phyloP scores from a whole-genome alignment of 2,797 vertebrate genomes.

The Takifugu rubripes region DNA sequence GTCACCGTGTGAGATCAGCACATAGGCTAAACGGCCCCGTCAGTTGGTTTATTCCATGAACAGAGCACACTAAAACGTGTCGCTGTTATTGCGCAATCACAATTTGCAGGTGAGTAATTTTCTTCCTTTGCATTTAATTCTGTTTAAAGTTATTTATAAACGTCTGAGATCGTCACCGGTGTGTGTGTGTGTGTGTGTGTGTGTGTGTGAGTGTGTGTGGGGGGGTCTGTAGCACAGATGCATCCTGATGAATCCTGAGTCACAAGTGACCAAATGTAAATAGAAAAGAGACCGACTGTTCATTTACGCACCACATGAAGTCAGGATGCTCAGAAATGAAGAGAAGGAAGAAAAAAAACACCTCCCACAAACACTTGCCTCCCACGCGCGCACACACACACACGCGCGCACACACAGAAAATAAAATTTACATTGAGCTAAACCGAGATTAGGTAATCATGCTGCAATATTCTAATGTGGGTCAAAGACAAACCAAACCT shows the following conservation, averaged over 20 bases:
- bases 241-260: constrained; percentile 5
- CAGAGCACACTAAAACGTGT: too few species aligned
- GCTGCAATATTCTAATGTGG: constrained; percentile 24
- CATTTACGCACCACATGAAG: constrained; percentile 18
- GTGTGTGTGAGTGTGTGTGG: too few species aligned
- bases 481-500: constrained; percentile 6
- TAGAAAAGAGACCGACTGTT: constrained; percentile 4
- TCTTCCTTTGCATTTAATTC: too few species aligned
- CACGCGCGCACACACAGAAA: constrained; percentile 5
- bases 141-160: too few species aligned
- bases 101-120: too few species aligned
- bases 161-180: too few species aligned
- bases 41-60: too few species aligned
- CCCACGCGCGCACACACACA: constrained; percentile 17
- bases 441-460: constrained; percentile 32
- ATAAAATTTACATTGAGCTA: constrained; percentile 41
- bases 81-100: too few species aligned
- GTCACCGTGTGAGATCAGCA: too few species aligned
- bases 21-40: too few species aligned
- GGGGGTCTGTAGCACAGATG: not conserved
- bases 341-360: constrained; percentile 50
- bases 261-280: constrained; percentile 26
- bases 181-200: too few species aligned
- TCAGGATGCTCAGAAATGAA: constrained; percentile 40
- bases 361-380: constrained; percentile 47